Percentiles rank a stretch among this genome's conserved stretches.
Evolutionary conservation across 2,797 vertebrate genomes (phyloP).

Genomic region (Xenops minutus): DNA sequence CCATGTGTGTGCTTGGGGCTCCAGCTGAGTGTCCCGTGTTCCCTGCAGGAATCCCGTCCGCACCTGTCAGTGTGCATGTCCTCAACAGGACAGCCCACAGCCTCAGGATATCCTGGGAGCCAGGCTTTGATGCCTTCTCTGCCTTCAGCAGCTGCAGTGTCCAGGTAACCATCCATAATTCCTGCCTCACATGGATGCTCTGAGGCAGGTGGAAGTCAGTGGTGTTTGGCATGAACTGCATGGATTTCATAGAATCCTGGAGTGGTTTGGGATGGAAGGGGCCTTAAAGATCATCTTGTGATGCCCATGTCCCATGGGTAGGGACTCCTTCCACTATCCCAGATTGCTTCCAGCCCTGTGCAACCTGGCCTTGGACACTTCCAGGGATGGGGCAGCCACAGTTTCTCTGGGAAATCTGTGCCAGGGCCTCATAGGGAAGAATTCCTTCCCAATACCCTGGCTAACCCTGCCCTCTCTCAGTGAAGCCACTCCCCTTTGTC

Average conservation of each 20-base stretch:
- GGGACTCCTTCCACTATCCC: neutral
- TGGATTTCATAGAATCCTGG: neutral
- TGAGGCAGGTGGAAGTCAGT: neutral
- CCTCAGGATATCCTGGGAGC: conserved; percentile 84
- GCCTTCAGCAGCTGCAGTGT: conserved; percentile 81
- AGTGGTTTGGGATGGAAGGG: neutral
- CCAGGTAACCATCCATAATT: conserved; percentile 74
- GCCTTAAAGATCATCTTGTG: neutral
- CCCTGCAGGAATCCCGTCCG: conserved; percentile 64
- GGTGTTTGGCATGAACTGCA: neutral
- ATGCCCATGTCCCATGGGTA: neutral
- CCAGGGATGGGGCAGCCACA: neutral
- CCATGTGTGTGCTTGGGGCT: neutral
- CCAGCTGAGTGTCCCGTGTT: neutral
- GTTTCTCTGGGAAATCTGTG: neutral
- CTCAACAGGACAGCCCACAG: conserved; percentile 77
- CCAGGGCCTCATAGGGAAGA: fast-evolving
- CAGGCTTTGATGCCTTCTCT: conserved; percentile 87
- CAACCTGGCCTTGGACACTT: neutral
- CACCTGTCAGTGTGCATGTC: conserved; percentile 69
- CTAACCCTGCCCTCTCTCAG: neutral
- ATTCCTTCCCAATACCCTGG: neutral
- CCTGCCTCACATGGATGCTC: fast-evolving
- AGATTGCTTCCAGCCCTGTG: neutral
- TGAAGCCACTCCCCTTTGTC: neutral